Evolutionary conservation across 2,888 invertebrate genomes (phyloP), one percentile per base, ranked within the genome.

Genomic region (Neoascia interrupta): DNA sequence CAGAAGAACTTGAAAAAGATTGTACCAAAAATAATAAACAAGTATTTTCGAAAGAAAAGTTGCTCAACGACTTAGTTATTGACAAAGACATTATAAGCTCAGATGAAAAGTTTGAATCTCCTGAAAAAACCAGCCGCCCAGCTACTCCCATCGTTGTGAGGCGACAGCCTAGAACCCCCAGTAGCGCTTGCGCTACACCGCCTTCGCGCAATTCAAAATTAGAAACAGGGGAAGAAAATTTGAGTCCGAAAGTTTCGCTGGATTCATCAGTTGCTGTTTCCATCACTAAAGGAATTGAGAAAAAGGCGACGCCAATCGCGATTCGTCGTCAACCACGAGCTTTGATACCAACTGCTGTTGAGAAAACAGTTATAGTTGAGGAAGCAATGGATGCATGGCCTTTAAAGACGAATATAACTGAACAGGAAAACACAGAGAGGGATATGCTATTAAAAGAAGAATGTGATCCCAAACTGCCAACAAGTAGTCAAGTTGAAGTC

Each of bases 71-170:
- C 43, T 82, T 84, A 2, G 82, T 87, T 18, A 81, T 85, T 13
- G 85, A 85, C 26, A 87, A 86, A 60, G 84, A 86, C 76, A 88
- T 88, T 15, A 85, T 88, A 6, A 86, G 87, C 53, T 84, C 86
- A 0, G 85, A 86, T 18, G 88, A 88, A 56, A 88, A 85, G 75
- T 88, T 88, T 23, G 87, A 86, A 81, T 85, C 87, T 23, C 87
- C 88, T 0, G 87, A 86, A 39, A 87, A 87, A 66, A 85, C 85
- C 43, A 82, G 84, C 58, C 83, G 84, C 4, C 84, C 85, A 1
- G 87, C 85, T 1, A 88, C 88, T 53, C 89, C 88, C 1, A 89
- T 89, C 54, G 84, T 84, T 28, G 84, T 89, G 28, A 84, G 89
- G 26, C 83, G 88, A 10, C 85, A 85, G 81, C 89, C 89, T 0